Evolutionary conservation across 2,888 invertebrate genomes (phyloP), one percentile per base, ranked within the genome.

Genomic region (Eucriotettix oculatus): DNA sequence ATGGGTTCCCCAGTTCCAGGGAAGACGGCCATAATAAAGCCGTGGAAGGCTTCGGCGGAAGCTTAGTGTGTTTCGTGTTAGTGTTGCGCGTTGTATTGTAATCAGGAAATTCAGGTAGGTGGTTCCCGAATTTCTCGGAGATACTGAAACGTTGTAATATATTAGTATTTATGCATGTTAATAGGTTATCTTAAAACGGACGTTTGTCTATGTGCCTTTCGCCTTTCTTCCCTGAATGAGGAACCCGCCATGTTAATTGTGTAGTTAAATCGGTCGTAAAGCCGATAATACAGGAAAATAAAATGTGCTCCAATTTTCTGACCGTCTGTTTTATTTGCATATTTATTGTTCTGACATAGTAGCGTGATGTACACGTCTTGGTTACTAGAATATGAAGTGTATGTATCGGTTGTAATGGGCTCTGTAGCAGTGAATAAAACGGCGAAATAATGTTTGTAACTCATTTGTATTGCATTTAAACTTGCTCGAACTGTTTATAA

Each of bases 201-300:
- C 63, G 64, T 63, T 69, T 70, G 55, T 42, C 69, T 68, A 68
- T 72, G 71, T 72, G 73, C 72, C 58, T 60, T 59, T 60, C 64
- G 64, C 63, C 65, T 65, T 73, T 73, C 73, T 71, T 73, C 72
- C 69, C 69, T 69, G 71, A 71, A 69, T 70, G 72, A 71, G 70
- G 70, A 69, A 68, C 71, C 74, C 75, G 75, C 75, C 75, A 75
- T 75, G 74, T 75, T 75, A 29, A 29, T 29, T 29, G 29, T 29
- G 29, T 29, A 29, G 29, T 29, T 29, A 29, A 29, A 29, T 29
- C 29, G 29, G 29, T 29, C 29, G 29, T 29, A 29, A 29, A 29
- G 29, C 57, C 56, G 56, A 65, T 64, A 62, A 60, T 56, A 57
- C 52, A 48, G 54, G 61, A 57, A 63, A 60, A 60, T 52, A 44